Base-by-base conservation (phyloP, 2,888 invertebrate species). In the Lepas anatifera region DNA sequence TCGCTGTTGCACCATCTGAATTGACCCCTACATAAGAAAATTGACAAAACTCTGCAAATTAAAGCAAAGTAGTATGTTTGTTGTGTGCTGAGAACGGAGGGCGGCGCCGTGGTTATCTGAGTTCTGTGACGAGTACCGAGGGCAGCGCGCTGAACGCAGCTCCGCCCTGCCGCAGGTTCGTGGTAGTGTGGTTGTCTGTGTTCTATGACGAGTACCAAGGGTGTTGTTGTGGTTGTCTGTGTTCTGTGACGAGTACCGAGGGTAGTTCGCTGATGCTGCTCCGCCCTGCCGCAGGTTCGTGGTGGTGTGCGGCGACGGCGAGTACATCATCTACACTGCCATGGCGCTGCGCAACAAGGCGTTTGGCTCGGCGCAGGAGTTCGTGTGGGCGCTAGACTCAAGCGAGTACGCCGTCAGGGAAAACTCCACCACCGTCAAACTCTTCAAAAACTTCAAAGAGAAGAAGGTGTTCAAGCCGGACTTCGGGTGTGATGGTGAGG, bases 291-390 rank as follows among this genome's bases (percentile, higher is more conserved):
- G 16, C 73, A 84, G 87, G 75, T 89, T 89, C 81, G 88, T 92
- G 7, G 98, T 97, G 0, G 98, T 98, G 2, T 99, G 99, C 78
- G 99, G 99, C 2, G 99, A 99, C 80, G 99, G 99, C 22, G 99
- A 99, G 80, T 99, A 97, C 80, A 99, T 99, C 68, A 98, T 99
- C 76, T 99, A 99, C 83, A 99, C 99, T 0, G 95, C 99, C 0
- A 97, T 99, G 96, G 98, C 98, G 0, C 83, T 99, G 73, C 85
- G 99, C 69, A 99, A 99, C 81, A 99, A 99, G 80, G 96, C 96
- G 2, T 99, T 98, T 79, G 99, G 99, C 0, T 89, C 93, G 18
- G 98, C 97, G 0, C 93, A 96, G 76, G 99, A 99, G 82, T 99
- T 99, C 79, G 98, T 98, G 0, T 99, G 99, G 99, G 95, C 95